phyloP scores from a whole-genome alignment of 1,140 invertebrate species.

The Panagrolaimus sp. region DNA sequence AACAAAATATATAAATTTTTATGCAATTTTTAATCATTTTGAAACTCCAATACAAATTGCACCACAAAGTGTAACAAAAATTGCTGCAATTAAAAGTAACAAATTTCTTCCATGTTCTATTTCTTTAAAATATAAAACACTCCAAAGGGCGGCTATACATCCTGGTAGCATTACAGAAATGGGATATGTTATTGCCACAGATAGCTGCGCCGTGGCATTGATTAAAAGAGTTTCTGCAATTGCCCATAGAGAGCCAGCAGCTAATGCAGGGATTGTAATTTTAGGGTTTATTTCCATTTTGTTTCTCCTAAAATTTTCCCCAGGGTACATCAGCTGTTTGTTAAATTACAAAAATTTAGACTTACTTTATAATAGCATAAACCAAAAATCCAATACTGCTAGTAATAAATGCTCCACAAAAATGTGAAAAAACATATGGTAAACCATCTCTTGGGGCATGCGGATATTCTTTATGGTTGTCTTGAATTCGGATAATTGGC shows the following conservation, averaged over 20 bases:
- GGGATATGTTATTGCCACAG: not conserved
- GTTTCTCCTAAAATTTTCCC: not conserved
- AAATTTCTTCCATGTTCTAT: conserved; percentile 1
- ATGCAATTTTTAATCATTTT: not conserved
- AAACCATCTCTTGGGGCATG: conserved; percentile 23
- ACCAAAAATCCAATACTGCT: conserved; percentile 31
- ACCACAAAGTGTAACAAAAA: not conserved
- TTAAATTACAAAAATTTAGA: conserved; percentile 25
- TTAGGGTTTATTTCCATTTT: conserved; percentile 2
- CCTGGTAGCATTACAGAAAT: conserved; percentile 2
- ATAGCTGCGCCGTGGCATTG: not conserved
- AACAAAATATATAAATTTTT: too few relatives aligned
- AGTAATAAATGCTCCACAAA: conserved; percentile 34
- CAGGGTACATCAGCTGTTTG: not conserved
- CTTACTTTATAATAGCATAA: not conserved
- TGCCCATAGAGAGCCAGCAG: not conserved
- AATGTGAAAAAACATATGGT: conserved; percentile 39
- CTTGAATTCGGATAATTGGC: conserved; percentile 30
- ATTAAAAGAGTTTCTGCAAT: not conserved
- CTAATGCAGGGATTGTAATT: not conserved
- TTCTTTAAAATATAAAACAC: not conserved
- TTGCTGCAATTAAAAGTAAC: not conserved
- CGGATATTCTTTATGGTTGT: conserved; percentile 22
- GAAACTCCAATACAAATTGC: not conserved
- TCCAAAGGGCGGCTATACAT: not conserved